phyloP scores from a whole-genome alignment of 1,140 invertebrate genomes.

The Camponotus vicinus region DNA sequence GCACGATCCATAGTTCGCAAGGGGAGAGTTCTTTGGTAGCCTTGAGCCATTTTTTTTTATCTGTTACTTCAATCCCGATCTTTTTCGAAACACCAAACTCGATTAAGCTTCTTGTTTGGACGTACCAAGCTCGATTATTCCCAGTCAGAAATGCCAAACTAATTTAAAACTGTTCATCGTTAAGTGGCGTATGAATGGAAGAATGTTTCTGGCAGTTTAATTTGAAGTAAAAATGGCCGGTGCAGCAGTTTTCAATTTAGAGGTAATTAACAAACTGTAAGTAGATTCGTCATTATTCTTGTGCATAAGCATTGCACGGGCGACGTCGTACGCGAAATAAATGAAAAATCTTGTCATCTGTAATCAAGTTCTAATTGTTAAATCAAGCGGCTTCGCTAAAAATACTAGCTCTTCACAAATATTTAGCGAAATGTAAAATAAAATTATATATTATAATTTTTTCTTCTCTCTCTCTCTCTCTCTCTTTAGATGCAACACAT shows the following conservation, averaged over 20 bases:
- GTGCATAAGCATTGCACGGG: neutral
- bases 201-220: slow-evolving; percentile 71
- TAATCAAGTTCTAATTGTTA: slow-evolving; percentile 9
- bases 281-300: neutral
- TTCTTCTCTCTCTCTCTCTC: neutral
- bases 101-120: slow-evolving; percentile 61
- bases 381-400: neutral
- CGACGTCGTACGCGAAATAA: neutral
- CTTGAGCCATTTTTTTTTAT: slow-evolving; percentile 63
- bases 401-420: neutral
- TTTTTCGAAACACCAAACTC: slow-evolving; percentile 65
- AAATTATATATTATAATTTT: slow-evolving; percentile 1
- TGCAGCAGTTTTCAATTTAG: slow-evolving; percentile 61
- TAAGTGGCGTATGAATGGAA: slow-evolving; percentile 56
- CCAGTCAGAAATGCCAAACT: slow-evolving; percentile 69
- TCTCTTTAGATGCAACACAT: neutral
- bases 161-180: slow-evolving; percentile 69
- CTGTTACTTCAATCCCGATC: neutral
- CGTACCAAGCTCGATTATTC: slow-evolving; percentile 2
- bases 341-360: neutral
- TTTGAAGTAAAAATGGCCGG: slow-evolving; percentile 58
- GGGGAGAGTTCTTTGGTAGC: slow-evolving; percentile 30
- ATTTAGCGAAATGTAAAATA: neutral
- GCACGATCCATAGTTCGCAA: slow-evolving; percentile 19
- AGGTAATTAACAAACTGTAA: slow-evolving; percentile 53